A percentile compares a stretch with the other conserved stretches of the same genome.
These are phyloP conservation scores for Nomada goodeniana DNA, from an alignment of 2,888 invertebrate genomes.

Conservation along the genomic window DNA sequence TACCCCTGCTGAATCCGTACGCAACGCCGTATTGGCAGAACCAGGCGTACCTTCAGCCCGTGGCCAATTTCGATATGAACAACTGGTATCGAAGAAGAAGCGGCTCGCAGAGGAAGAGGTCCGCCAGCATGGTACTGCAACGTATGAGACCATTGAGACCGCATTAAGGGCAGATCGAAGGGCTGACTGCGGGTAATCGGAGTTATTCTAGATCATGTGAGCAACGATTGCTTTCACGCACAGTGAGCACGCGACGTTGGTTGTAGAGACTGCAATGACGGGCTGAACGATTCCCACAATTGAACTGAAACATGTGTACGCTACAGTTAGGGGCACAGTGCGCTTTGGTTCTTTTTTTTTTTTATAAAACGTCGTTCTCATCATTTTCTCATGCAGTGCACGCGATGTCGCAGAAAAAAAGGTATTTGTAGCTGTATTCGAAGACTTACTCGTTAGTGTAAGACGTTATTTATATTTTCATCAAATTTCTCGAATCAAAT, in stretches of 20 bases:
- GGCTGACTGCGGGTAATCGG: constrained; percentile 43
- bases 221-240: not conserved
- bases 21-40: constrained; percentile 54
- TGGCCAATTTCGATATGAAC: constrained; percentile 22
- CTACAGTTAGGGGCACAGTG: no score
- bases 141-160: constrained; percentile 26
- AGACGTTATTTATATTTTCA: no score
- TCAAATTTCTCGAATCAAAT: not conserved
- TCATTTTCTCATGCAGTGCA: no score
- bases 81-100: constrained; percentile 45
- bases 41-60: constrained; percentile 43
- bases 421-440: no score
- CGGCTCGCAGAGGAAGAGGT: constrained; percentile 33
- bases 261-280: no score
- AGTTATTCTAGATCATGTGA: not conserved
- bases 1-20: constrained; percentile 55
- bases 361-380: no score
- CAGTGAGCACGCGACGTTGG: not conserved
- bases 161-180: constrained; percentile 41
- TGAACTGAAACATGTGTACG: no score
- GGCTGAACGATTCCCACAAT: no score
- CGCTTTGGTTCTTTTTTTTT: no score
- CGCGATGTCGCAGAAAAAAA: no score
- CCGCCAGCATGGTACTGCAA: constrained; percentile 33
- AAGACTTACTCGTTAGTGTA: no score